These are phyloP conservation scores for Volucella zonaria DNA, from an alignment of 2,888 invertebrate genomes.

Conservation along the genomic window DNA sequence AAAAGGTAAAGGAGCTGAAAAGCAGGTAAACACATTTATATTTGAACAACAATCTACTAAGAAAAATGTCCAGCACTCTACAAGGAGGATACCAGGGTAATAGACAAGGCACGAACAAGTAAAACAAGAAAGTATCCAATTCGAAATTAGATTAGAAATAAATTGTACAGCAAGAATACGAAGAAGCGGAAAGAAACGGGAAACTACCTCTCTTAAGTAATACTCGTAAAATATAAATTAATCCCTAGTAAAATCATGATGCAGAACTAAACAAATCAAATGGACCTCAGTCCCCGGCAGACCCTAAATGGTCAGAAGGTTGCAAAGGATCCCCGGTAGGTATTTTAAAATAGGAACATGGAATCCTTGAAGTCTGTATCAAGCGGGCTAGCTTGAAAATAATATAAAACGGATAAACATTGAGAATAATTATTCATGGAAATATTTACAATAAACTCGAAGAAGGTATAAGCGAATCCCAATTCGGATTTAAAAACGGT, in stretches of 20 bases:
- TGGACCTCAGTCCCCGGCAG: conserved; percentile 34
- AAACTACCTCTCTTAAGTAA: not conserved
- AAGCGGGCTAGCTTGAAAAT: conserved; percentile 6
- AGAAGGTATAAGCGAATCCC: too few relatives aligned
- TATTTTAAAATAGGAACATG: conserved; percentile 24
- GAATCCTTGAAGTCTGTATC: conserved; percentile 8
- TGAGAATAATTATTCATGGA: conserved; percentile 16
- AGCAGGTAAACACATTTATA: too few relatives aligned
- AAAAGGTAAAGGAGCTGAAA: too few relatives aligned
- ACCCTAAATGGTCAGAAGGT: conserved; percentile 20
- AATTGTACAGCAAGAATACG: conserved; percentile 8
- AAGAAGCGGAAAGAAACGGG: not conserved
- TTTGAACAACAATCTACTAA: too few relatives aligned
- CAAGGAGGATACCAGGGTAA: too few relatives aligned
- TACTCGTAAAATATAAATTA: not conserved
- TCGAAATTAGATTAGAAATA: not conserved
- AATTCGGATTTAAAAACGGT: too few relatives aligned
- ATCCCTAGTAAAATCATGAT: conserved; percentile 28
- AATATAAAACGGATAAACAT: conserved; percentile 18
- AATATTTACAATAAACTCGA: too few relatives aligned
- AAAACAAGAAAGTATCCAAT: too few relatives aligned
- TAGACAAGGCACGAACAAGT: too few relatives aligned
- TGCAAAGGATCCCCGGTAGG: conserved; percentile 13
- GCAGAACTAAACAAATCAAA: conserved; percentile 17
- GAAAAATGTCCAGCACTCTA: not conserved